Evolutionary conservation across 2,113 vertebrate genomes (phyloP).

Genomic region (Madoqua kirkii): DNA sequence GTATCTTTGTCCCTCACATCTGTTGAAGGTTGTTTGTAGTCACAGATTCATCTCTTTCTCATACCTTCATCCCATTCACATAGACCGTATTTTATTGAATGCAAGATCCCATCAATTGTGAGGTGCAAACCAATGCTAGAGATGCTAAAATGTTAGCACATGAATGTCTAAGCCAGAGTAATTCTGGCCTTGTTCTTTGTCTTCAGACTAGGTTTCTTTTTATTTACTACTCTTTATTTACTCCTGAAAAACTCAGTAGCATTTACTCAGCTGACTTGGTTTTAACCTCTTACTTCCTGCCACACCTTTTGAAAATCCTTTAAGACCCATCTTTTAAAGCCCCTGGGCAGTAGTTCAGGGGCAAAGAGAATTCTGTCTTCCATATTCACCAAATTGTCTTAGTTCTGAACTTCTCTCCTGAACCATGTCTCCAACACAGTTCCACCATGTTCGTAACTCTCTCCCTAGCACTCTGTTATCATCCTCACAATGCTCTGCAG

Average conservation of each 20-base stretch:
- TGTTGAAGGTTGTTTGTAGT: not conserved
- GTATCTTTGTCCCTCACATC: not conserved
- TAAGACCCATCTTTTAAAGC: not conserved
- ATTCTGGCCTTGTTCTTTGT: not conserved
- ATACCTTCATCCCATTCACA: not conserved
- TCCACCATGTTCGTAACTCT: not conserved
- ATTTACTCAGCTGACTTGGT: not conserved
- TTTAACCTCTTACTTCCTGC: not conserved
- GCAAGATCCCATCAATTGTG: not conserved
- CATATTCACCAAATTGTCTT: not conserved
- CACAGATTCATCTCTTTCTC: not conserved
- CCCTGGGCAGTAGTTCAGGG: not conserved
- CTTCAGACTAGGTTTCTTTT: not conserved
- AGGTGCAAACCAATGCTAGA: not conserved
- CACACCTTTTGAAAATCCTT: not conserved
- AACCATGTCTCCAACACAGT: not conserved
- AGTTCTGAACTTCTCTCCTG: not conserved
- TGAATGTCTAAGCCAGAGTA: not conserved
- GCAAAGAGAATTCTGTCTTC: not conserved
- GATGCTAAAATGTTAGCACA: not conserved
- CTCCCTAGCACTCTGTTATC: not conserved
- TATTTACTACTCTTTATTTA: no score
- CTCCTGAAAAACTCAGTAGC: not conserved
- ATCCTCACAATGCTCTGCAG: not conserved
- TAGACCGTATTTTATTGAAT: not conserved